These are phyloP conservation scores for Benthosema pterotum DNA, from an alignment of 2,797 vertebrate genomes.

Conservation along the genomic window DNA sequence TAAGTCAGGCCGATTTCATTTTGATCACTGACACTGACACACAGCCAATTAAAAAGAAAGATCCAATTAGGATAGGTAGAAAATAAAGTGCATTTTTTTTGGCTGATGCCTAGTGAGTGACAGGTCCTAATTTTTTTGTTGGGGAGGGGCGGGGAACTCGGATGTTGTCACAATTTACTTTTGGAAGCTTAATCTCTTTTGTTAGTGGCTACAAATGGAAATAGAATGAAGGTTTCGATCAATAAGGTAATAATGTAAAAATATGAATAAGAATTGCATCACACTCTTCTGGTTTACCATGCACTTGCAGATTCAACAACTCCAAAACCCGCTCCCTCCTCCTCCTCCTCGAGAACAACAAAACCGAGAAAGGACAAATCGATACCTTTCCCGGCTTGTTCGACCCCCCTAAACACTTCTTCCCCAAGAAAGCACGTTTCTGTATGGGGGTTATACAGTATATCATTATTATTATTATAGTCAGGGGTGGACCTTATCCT, in stretches of 20 bases:
- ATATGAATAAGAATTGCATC: conserved; percentile 72
- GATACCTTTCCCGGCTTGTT: conserved; percentile 30
- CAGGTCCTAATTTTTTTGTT: conserved; percentile 32
- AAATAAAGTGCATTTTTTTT: conserved; percentile 81
- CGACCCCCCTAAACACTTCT: conserved; percentile 57
- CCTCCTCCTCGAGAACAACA: conserved; percentile 45
- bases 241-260: conserved; percentile 59
- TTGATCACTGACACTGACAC: too few relatives aligned
- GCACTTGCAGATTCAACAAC: conserved; percentile 75
- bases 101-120: conserved; percentile 49
- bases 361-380: conserved; percentile 45
- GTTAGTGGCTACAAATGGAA: conserved; percentile 28
- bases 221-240: conserved; percentile 44
- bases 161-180: conserved; percentile 6
- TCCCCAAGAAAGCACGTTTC: conserved; percentile 38
- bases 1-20: too few relatives aligned
- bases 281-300: conserved; percentile 77
- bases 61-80: conserved; percentile 66
- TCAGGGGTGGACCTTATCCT: conserved; percentile 51
- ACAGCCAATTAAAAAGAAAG: conserved; percentile 55
- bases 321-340: conserved; percentile 9
- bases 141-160: conserved; percentile 31
- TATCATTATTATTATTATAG: conserved; percentile 24
- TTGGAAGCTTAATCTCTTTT: conserved; percentile 18
- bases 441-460: conserved; percentile 47